Percentiles rank a stretch among this genome's conserved stretches.
phyloP scores from a whole-genome alignment of 2,797 vertebrate species.

The Eutrigla gurnardus region DNA sequence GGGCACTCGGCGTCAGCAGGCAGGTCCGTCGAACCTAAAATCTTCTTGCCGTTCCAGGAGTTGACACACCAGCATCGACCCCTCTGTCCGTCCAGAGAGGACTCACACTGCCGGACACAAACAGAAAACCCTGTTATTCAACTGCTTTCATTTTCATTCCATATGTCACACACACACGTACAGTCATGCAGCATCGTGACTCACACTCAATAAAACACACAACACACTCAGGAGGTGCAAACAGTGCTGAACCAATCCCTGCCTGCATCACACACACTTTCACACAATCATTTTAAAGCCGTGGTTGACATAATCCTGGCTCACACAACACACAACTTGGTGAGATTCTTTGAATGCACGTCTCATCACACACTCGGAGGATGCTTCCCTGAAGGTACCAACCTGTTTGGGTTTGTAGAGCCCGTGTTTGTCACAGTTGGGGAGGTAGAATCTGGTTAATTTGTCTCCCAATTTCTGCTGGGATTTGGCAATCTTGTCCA shows the following conservation, averaged over 20 bases:
- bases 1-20: constrained; percentile 89
- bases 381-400: constrained; percentile 7
- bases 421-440: constrained; percentile 94
- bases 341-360: constrained; percentile 18
- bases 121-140: neutral
- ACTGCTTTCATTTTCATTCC: constrained; percentile 23
- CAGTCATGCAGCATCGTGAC: constrained; percentile 31
- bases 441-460: constrained; percentile 94
- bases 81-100: constrained; percentile 88
- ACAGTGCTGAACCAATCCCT: constrained; percentile 39
- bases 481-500: constrained; percentile 87
- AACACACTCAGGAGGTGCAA: constrained; percentile 15
- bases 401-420: constrained; percentile 97
- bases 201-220: constrained; percentile 27
- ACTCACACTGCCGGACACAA: constrained; percentile 88
- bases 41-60: constrained; percentile 90
- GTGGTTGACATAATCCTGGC: constrained; percentile 53
- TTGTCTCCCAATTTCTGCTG: constrained; percentile 88
- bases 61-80: constrained; percentile 95
- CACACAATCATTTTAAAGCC: constrained; percentile 22
- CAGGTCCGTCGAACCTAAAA: constrained; percentile 85
- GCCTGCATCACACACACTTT: constrained; percentile 31
- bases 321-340: constrained; percentile 38
- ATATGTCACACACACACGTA: constrained; percentile 3
- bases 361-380: constrained; percentile 11